These are phyloP conservation scores for Xylocopa sonorina DNA, from an alignment of 1,140 invertebrate genomes.

Conservation along the genomic window DNA sequence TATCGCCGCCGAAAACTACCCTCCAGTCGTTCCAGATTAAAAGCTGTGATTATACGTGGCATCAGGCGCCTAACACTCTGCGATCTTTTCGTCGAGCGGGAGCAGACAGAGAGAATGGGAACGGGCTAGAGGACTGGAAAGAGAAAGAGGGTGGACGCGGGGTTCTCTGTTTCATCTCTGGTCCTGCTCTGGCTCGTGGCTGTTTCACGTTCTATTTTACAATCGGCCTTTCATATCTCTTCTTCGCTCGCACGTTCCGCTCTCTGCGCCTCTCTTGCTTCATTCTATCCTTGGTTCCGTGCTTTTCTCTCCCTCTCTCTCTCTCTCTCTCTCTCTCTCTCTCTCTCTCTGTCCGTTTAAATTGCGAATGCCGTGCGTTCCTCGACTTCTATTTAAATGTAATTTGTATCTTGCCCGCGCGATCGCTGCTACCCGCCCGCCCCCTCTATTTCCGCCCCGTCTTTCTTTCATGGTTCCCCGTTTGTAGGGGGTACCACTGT, in stretches of 20 bases:
- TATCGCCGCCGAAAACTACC: slow-evolving; percentile 38
- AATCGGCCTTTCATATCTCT: slow-evolving; percentile 35
- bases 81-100: neutral
- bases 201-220: slow-evolving; percentile 31
- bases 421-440: slow-evolving; percentile 15
- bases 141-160: neutral
- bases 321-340: slow-evolving; percentile 35
- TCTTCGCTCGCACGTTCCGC: slow-evolving; percentile 12
- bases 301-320: no score
- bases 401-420: slow-evolving; percentile 73
- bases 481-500: neutral
- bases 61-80: slow-evolving; percentile 34
- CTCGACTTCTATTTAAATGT: slow-evolving; percentile 77
- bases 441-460: neutral
- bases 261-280: slow-evolving; percentile 8
- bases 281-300: neutral
- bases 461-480: slow-evolving; percentile 44
- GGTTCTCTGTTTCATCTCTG: neutral
- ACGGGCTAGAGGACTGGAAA: neutral
- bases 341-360: slow-evolving; percentile 64
- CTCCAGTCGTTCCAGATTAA: slow-evolving; percentile 62
- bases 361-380: slow-evolving; percentile 77
- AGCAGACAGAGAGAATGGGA: neutral
- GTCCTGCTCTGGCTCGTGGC: neutral
- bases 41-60: slow-evolving; percentile 65